Evolutionary conservation across 2,797 vertebrate species (phyloP), one percentile per base, ranked within the genome.

Genomic region (Periparus ater): DNA sequence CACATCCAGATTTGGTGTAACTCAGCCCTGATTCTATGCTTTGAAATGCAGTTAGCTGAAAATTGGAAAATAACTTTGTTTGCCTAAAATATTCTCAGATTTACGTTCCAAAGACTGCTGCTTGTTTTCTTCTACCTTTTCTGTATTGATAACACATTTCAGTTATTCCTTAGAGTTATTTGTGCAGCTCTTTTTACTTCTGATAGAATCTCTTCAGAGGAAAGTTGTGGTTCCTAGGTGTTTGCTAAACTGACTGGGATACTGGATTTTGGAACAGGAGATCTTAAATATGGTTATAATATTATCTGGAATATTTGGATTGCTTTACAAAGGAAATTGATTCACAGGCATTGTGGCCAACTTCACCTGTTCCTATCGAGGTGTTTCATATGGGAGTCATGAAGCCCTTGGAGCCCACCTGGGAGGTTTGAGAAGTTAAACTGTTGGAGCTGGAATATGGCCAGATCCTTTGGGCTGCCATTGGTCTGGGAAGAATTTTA

Each of bases 31-130:
- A 20, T 63, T n/a, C 9, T 36, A 0, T 40, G 13, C 72, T 93
- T 78, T 38, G 16, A 79, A n/a, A 23, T 60, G 45, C 66, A 53
- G 13, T 75, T 40, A 21, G 32, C 34, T 58, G 30, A 51, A 53
- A 66, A 54, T 16, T 71, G 40, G 42, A 74, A 84, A 86, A 74
- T 29, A 34, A 26, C 14, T 54, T 61, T 6, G 10, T 51, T 67
- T 48, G 13, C 26, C 32, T 27, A 3, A 71, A 65, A 29, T n/a
- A 25, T 65, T 65, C 42, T 50, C 44, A 65, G 70, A 47, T 78
- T 36, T 27, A 7, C 0, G 0, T 42, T 81, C 34, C 21, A 23
- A 25, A 30, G 34, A 8, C n/a, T 47, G 27, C 25, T 1, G 1
- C 36, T 70, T 34, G 25, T 60, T 86, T 91, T 48, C 51, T 77